A percentile compares a stretch with the other conserved stretches of the same genome.
These are phyloP conservation scores for Lepidochrysops patricia DNA, from an alignment of 2,888 invertebrate genomes.

Conservation along the genomic window DNA sequence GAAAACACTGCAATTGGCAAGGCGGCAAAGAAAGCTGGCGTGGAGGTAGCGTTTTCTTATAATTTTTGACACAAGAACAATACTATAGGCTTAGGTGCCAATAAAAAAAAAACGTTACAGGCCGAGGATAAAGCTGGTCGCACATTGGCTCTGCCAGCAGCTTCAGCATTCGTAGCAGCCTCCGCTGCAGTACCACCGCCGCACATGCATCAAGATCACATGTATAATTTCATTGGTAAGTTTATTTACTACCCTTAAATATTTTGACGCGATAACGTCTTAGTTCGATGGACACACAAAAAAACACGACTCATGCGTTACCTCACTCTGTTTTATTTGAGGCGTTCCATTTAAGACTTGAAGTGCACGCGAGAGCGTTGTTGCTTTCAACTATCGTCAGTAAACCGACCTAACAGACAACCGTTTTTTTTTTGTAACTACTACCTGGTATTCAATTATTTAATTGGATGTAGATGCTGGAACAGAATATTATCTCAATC, in stretches of 20 bases:
- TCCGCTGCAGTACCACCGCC: slow-evolving; percentile 49
- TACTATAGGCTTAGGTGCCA: too few species aligned
- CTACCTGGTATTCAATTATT: too few species aligned
- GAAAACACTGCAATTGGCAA: slow-evolving; percentile 59
- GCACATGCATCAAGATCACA: slow-evolving; percentile 64
- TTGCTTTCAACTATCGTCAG: too few species aligned
- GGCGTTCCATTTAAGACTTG: too few species aligned
- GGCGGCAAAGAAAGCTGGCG: slow-evolving; percentile 42
- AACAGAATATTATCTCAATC: slow-evolving; percentile 52
- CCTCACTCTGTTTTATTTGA: too few species aligned
- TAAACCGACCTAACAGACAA: too few species aligned
- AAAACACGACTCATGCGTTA: too few species aligned
- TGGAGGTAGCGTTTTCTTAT: slow-evolving; percentile 35
- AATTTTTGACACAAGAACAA: not conserved
- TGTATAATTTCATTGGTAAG: slow-evolving; percentile 58
- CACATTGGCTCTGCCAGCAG: slow-evolving; percentile 47
- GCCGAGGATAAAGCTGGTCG: slow-evolving; percentile 54
- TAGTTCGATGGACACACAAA: too few species aligned
- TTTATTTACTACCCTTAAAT: too few species aligned
- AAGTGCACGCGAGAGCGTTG: too few species aligned
- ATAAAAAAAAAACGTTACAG: slow-evolving; percentile 26
- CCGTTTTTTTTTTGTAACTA: too few species aligned
- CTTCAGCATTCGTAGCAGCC: slow-evolving; percentile 55
- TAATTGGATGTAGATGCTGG: slow-evolving; percentile 43
- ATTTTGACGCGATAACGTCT: too few species aligned